A percentile compares a stretch with the other conserved stretches of the same genome.
Evolutionary conservation across 2,113 vertebrate genomes (phyloP).

Genomic region (Pterocles orientalis): DNA sequence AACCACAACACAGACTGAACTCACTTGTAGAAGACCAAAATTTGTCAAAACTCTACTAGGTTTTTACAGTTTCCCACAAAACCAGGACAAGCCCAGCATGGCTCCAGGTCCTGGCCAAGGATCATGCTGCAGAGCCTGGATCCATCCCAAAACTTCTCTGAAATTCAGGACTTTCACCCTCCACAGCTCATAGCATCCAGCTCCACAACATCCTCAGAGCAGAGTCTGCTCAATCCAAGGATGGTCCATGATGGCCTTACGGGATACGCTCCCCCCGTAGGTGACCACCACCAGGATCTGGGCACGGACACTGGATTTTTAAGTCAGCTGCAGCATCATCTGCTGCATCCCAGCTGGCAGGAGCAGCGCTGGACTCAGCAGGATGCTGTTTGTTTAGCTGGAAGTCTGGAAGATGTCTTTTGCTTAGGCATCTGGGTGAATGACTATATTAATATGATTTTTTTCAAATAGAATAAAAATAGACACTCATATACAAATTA

Average conservation of each 20-base stretch:
- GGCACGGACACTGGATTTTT: neutral
- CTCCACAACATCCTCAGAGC: rapidly evolving
- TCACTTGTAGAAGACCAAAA: neutral
- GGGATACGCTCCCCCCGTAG: neutral
- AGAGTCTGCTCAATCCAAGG: neutral
- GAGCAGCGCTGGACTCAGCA: neutral
- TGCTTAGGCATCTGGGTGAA: neutral
- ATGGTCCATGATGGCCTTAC: rapidly evolving
- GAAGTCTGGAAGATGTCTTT: neutral
- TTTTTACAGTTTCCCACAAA: neutral
- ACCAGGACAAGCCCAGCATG: neutral
- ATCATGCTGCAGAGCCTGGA: neutral
- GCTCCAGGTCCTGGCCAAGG: neutral
- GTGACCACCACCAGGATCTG: neutral
- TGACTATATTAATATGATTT: neutral
- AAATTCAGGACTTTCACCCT: neutral
- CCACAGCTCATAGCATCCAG: neutral
- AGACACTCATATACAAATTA: neutral
- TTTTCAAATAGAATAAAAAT: neutral
- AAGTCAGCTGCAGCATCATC: neutral
- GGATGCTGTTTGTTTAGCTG: slow-evolving; percentile 13
- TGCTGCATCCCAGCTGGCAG: neutral
- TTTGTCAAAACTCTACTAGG: neutral
- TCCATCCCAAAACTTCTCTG: neutral
- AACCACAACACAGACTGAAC: neutral